Evolutionary conservation across 2,888 invertebrate genomes (phyloP).

Genomic region (Phengaris arion): DNA sequence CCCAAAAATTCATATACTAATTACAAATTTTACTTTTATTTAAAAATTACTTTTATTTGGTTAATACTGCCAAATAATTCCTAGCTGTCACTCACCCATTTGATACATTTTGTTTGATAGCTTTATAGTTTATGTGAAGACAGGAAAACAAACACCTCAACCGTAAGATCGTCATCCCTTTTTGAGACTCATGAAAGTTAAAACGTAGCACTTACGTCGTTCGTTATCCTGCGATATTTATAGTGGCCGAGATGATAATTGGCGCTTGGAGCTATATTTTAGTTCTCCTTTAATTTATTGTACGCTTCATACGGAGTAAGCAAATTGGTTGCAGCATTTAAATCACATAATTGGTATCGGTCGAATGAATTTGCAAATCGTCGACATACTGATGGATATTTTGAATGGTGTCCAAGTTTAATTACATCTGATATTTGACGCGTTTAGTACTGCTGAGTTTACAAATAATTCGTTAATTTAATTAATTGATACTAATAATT

Average conservation of each 20-base stretch:
- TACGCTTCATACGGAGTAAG: conserved; percentile 48
- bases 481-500: conserved; percentile 24
- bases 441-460: conserved; percentile 21
- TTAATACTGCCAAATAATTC: not conserved
- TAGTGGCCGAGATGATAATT: conserved; percentile 55
- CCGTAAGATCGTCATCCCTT: conserved; percentile 15
- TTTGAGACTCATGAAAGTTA: conserved; percentile 19
- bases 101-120: not conserved
- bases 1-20: not conserved
- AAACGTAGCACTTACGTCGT: conserved; percentile 23
- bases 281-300: conserved; percentile 60
- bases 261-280: conserved; percentile 56
- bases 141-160: not conserved
- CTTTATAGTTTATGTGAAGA: conserved; percentile 4
- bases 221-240: conserved; percentile 49
- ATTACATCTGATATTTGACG: conserved; percentile 29
- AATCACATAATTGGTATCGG: conserved; percentile 51
- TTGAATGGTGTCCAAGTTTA: conserved; percentile 34
- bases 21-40: not conserved
- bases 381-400: conserved; percentile 43
- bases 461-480: conserved; percentile 24
- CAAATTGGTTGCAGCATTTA: conserved; percentile 52
- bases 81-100: not conserved
- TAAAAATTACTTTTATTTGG: not conserved
- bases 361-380: conserved; percentile 44